Evolutionary conservation across 1,140 invertebrate genomes (phyloP).

Genomic region (Scylla paramamosain): DNA sequence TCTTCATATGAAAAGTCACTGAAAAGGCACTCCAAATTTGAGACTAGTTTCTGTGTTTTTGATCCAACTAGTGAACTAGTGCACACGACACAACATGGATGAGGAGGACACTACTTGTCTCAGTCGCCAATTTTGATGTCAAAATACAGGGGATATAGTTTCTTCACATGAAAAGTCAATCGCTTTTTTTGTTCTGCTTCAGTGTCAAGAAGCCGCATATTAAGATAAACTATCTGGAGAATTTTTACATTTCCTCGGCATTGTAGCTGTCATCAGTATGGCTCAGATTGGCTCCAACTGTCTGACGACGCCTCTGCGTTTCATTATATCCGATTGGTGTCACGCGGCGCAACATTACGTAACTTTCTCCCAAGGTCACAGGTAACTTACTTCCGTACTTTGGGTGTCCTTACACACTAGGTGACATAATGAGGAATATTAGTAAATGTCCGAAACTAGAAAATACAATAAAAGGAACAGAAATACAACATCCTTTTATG

Average conservation of each 20-base stretch:
- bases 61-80: background rate
- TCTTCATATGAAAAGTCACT: background rate
- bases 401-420: too few species aligned
- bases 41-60: background rate
- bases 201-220: background rate
- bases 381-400: too few species aligned
- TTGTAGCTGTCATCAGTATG: too few species aligned
- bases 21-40: conserved; percentile 25
- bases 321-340: too few species aligned
- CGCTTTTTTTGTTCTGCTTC: conserved; percentile 14
- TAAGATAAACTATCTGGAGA: background rate
- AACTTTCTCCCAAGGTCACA: too few species aligned
- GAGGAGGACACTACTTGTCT: conserved; percentile 9
- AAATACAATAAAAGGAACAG: conserved; percentile 4
- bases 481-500: too few species aligned
- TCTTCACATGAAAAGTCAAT: background rate
- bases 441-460: background rate
- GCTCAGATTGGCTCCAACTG: too few species aligned
- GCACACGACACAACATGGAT: conserved; percentile 11
- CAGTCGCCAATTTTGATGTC: conserved; percentile 2
- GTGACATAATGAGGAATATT: background rate
- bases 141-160: conserved; percentile 28
- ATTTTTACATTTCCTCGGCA: background rate
- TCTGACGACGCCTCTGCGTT: too few species aligned
- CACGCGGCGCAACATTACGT: too few species aligned